Conservation (phyloP, 2,113 vertebrate genomes). For the Dolichotis patagonum region DNA sequence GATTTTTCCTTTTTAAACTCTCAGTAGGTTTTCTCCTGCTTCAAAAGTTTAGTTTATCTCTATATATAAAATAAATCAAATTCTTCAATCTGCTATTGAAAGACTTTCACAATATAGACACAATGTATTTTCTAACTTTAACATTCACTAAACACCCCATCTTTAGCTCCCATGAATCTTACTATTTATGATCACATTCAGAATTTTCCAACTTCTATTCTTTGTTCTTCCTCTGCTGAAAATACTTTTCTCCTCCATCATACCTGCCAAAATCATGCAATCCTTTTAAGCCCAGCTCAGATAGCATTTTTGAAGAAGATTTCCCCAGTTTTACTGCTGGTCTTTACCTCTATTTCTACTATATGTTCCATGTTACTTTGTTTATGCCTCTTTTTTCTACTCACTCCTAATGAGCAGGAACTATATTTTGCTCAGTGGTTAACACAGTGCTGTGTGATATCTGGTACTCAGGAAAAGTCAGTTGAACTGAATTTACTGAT, state of each 20-base stretch:
- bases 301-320: constrained; percentile 37
- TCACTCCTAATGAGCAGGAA: background rate
- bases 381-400: background rate
- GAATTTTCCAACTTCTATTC: constrained; percentile 4
- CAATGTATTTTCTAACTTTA: constrained; percentile 27
- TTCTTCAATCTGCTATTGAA: background rate
- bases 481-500: background rate
- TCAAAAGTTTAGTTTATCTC: background rate
- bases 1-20: background rate
- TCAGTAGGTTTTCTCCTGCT: background rate
- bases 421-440: background rate
- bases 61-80: constrained; percentile 19
- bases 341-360: constrained; percentile 6
- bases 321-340: background rate
- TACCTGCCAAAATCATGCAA: constrained; percentile 21
- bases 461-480: background rate
- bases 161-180: background rate
- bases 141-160: background rate
- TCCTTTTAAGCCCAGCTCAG: constrained; percentile 20
- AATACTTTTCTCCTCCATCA: background rate
- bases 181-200: constrained; percentile 4
- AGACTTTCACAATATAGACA: constrained; percentile 11
- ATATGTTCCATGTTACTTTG: background rate
- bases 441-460: background rate
- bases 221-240: constrained; percentile 34